These are phyloP conservation scores for Astreopora myriophthalma DNA, from an alignment of 64 coral and sea anemone genomes.

Conservation along the genomic window DNA sequence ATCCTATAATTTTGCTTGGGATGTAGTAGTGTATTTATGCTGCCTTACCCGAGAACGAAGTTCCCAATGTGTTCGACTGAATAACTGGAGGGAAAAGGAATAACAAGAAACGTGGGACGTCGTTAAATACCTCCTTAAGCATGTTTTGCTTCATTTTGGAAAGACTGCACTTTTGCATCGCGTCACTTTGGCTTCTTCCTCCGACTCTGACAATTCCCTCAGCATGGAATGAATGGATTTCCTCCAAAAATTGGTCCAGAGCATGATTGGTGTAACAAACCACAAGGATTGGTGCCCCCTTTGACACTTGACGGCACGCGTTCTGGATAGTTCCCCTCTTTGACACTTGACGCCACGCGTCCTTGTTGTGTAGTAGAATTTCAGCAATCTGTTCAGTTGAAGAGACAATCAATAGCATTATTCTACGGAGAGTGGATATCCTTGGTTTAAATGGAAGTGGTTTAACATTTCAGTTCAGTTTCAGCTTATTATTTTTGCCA, in stretches of 20 bases:
- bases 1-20: too few species aligned
- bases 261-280: slow-evolving; percentile 68
- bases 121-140: not conserved
- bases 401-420: not conserved
- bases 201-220: slow-evolving; percentile 48
- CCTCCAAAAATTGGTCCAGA: slow-evolving; percentile 58
- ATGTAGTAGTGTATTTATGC: too few species aligned
- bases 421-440: too few species aligned
- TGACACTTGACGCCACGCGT: slow-evolving; percentile 38
- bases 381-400: slow-evolving; percentile 52
- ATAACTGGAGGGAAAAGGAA: not conserved
- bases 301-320: slow-evolving; percentile 25
- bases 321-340: not conserved
- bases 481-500: too few species aligned
- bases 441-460: too few species aligned
- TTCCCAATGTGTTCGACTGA: too few species aligned
- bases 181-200: slow-evolving; percentile 55
- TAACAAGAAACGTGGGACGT: not conserved
- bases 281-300: slow-evolving; percentile 39
- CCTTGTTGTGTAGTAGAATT: slow-evolving; percentile 78
- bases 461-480: too few species aligned
- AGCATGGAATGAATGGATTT: slow-evolving; percentile 52
- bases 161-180: slow-evolving; percentile 51
- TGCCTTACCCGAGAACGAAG: too few species aligned
- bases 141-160: not conserved